Evolutionary conservation across 2,888 invertebrate species (phyloP).

Genomic region (Cryptophagus acutangulus): DNA sequence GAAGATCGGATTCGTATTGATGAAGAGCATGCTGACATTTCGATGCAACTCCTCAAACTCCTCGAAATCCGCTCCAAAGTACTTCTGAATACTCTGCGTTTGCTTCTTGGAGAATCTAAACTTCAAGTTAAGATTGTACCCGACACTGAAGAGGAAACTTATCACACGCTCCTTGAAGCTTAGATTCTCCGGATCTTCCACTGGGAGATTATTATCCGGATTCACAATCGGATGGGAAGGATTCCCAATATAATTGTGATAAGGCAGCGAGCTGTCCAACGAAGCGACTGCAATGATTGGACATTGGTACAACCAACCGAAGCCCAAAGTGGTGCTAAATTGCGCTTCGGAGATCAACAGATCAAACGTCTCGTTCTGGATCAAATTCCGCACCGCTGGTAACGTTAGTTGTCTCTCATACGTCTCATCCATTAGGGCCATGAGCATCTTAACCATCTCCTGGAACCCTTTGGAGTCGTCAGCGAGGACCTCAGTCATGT

Average conservation of each 20-base stretch:
- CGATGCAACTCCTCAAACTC: slow-evolving; percentile 29
- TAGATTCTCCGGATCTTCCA: slow-evolving; percentile 25
- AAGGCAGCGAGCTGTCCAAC: slow-evolving; percentile 32
- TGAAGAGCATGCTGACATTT: slow-evolving; percentile 38
- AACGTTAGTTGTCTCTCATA: slow-evolving; percentile 25
- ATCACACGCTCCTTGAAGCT: slow-evolving; percentile 33
- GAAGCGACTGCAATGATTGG: slow-evolving; percentile 42
- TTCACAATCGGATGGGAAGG: slow-evolving; percentile 38
- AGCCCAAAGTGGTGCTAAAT: slow-evolving; percentile 32
- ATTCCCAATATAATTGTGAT: slow-evolving; percentile 38
- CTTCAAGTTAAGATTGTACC: slow-evolving; percentile 13
- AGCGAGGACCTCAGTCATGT: slow-evolving; percentile 16
- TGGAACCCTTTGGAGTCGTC: slow-evolving; percentile 21
- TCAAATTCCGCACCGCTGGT: slow-evolving; percentile 35
- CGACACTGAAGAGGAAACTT: slow-evolving; percentile 21
- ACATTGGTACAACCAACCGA: slow-evolving; percentile 37
- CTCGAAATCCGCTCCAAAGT: slow-evolving; percentile 37
- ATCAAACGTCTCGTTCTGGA: slow-evolving; percentile 38
- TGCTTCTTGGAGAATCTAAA: slow-evolving; percentile 15
- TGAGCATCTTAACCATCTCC: slow-evolving; percentile 19
- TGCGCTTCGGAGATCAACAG: slow-evolving; percentile 39
- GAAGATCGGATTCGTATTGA: slow-evolving; percentile 39
- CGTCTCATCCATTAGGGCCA: slow-evolving; percentile 18
- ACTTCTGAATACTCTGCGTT: slow-evolving; percentile 25
- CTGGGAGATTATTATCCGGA: slow-evolving; percentile 35